Evolutionary conservation across 2,113 vertebrate species (phyloP).

Genomic region (Nicator chloris): DNA sequence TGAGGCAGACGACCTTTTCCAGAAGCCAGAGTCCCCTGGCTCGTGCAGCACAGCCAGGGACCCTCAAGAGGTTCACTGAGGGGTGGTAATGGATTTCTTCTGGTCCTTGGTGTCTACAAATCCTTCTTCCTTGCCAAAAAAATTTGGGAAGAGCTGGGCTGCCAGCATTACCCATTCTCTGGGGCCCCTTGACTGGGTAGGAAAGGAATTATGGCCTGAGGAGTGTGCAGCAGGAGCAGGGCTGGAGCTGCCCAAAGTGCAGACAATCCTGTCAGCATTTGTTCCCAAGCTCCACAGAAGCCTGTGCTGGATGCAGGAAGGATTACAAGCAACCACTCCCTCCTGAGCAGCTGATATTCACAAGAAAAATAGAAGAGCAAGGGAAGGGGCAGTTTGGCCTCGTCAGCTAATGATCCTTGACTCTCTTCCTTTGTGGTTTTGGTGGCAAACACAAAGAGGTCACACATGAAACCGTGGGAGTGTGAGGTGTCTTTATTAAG

Average conservation of each 20-base stretch:
- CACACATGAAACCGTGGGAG: slow-evolving; percentile 4
- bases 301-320: neutral
- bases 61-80: neutral
- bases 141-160: neutral
- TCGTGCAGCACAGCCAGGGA: neutral
- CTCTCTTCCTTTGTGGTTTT: neutral
- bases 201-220: neutral
- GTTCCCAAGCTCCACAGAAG: neutral
- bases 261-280: neutral
- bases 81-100: neutral
- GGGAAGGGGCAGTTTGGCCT: slow-evolving; percentile 19
- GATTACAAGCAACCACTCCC: neutral
- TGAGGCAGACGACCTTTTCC: neutral
- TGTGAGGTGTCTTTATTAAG: neutral
- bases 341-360: neutral
- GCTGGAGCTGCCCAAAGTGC: neutral
- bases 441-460: slow-evolving; percentile 22
- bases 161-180: neutral
- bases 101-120: neutral
- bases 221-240: neutral
- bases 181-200: neutral
- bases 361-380: neutral
- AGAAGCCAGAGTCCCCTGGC: neutral
- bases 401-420: slow-evolving; percentile 46
- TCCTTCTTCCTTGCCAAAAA: neutral